Evolutionary conservation across 1,140 invertebrate genomes (phyloP), one percentile per base, ranked within the genome.

Genomic region (Macrotrachela quadricornifera): DNA sequence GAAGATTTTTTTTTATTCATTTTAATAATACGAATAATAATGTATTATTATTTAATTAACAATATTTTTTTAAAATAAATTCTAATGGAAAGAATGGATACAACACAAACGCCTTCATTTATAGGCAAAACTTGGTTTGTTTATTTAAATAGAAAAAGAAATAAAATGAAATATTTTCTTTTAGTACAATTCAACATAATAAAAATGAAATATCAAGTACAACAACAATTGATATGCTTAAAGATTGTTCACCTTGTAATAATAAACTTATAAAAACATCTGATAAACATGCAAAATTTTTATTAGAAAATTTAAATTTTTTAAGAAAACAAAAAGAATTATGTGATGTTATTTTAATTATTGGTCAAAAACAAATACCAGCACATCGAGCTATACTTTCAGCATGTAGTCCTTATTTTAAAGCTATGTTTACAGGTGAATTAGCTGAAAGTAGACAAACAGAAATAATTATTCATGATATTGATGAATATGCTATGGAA

Each of bases 381-480:
- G 21, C 21, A 4, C 53, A 54, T 44, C 45, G 45, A 49, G 39
- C 41, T 14, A 45, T 54, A 9, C 37, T 54, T n/a, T 42, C 43
- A 21, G 53, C 53, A 17, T 44, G 39, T 36, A 49, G 75, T 66
- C 82, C 82, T 18, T 86, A 86, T 65, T 86, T 81, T 67, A 80
- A 88, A 67, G 90, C 88, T 48, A 95, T 95, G 88, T 95, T 95
- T 68, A 96, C 88, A 38, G 86, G 88, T 39, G 90, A 96, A 4
- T 70, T 96, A 61, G 85, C 86, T 18, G 91, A 97, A 73, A 92
- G 87, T 44, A 75, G 87, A 57, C 88, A 94, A 71, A 92, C 87
- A 14, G 90, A 95, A 76, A 85, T 96, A 9, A 91, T 86, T 16
- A 92, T 96, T 62, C 74, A 84, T 51, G 90, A 96, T 65, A 92